A percentile compares a stretch with the other conserved stretches of the same genome.
Conservation (phyloP, 2,888 invertebrate genomes). For the Oligia strigilis region DNA sequence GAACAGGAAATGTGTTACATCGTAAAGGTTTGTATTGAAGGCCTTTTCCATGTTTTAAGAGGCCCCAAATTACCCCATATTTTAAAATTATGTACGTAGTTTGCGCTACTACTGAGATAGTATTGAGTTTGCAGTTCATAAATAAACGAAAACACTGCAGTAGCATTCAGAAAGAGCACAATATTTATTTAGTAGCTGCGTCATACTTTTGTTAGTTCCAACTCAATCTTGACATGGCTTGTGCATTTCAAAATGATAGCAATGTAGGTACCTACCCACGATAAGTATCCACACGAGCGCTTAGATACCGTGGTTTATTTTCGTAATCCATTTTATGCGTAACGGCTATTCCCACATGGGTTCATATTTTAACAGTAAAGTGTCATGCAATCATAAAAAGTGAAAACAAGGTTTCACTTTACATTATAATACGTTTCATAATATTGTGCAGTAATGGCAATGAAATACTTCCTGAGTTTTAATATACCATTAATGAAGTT, state of each 20-base stretch:
- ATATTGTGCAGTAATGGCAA: slow-evolving; percentile 56
- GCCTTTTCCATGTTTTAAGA: not conserved
- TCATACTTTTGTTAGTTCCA: slow-evolving; percentile 12
- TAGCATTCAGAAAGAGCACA: not conserved
- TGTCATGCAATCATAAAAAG: slow-evolving; percentile 86
- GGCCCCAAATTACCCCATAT: not conserved
- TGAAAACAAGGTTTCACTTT: slow-evolving; percentile 85
- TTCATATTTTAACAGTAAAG: slow-evolving; percentile 75
- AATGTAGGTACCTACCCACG: slow-evolving; percentile 1
- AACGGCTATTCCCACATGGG: slow-evolving; percentile 77
- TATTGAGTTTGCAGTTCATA: not conserved
- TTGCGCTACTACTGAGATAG: not conserved
- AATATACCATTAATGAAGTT: slow-evolving; percentile 40
- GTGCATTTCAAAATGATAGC: slow-evolving; percentile 45
- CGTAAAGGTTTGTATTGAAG: not conserved
- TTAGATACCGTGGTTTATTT: slow-evolving; percentile 50
- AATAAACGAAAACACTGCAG: not conserved
- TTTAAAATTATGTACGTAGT: not conserved
- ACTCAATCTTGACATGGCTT: slow-evolving; percentile 32
- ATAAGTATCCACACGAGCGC: slow-evolving; percentile 24
- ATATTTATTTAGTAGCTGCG: slow-evolving; percentile 1
- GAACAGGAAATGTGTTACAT: slow-evolving; percentile 14
- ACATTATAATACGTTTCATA: slow-evolving; percentile 66
- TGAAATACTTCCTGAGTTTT: slow-evolving; percentile 52
- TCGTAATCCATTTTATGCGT: slow-evolving; percentile 68